phyloP scores from a whole-genome alignment of 37 sponge, comb jelly and placozoan species.

The Spongilla lacustris region DNA sequence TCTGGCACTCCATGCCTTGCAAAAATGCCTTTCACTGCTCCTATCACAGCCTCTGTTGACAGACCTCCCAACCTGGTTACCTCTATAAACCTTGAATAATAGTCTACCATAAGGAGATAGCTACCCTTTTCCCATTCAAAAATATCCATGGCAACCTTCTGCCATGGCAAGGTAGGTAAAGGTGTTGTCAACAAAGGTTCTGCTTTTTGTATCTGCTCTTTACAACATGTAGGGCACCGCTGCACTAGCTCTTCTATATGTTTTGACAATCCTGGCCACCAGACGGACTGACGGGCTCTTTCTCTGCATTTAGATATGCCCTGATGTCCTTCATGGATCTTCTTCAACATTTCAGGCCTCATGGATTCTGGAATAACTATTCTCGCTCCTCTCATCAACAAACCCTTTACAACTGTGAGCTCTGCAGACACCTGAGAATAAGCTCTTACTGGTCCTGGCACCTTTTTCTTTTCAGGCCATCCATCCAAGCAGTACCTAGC shows the following conservation, averaged over 20 bases:
- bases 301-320: constrained; percentile 50
- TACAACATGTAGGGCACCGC: constrained; percentile 27
- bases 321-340: constrained; percentile 48
- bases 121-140: constrained; percentile 33
- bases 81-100: constrained; percentile 67
- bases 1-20: constrained; percentile 72
- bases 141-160: constrained; percentile 55
- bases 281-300: constrained; percentile 32
- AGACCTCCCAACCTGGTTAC: constrained; percentile 21
- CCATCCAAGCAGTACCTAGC: constrained; percentile 13
- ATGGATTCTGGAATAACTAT: constrained; percentile 40
- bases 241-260: constrained; percentile 31
- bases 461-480: constrained; percentile 26
- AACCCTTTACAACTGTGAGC: constrained; percentile 29
- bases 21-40: constrained; percentile 50
- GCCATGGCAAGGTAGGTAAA: constrained; percentile 60
- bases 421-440: constrained; percentile 24
- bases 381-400: constrained; percentile 29
- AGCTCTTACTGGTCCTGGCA: neutral
- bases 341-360: constrained; percentile 16
- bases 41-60: constrained; percentile 44
- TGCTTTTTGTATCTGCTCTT: constrained; percentile 31
- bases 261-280: constrained; percentile 48
- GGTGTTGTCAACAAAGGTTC: constrained; percentile 7
- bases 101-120: constrained; percentile 68